Evolutionary conservation across 2,888 invertebrate species (phyloP), one percentile per base, ranked within the genome.

Genomic region (Chrysolina oricalcia): DNA sequence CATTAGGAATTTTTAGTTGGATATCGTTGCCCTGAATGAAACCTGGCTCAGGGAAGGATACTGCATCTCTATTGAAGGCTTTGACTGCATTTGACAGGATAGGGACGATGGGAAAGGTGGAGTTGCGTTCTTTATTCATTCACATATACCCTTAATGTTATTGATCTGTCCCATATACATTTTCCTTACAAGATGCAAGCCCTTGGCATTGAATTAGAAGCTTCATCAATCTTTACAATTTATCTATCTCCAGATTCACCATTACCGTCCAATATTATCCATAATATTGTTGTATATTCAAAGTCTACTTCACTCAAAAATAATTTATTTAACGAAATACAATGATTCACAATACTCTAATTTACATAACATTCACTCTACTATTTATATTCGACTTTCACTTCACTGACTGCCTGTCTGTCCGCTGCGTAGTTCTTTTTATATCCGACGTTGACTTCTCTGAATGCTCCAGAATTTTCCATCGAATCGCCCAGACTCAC

Each of bases 81-180:
- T 23, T 11, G 53, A 53, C 53, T 53, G 53, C 15, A 3, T 53
- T 4, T 3, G 53, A 53, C 53, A 19, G 6, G 21, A 53, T 21
- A 53, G 21, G 53, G 53, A 53, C 19, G 53, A 53, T 53, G 53
- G 21, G 21, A 53, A 23, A 53, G 13, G 53, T 21, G 21, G 53
- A 9, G 53, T 53, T 10, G 53, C 53, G 2, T 21, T 53, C 21
- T 53, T 53, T 11, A 53, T 53, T 4, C 15, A 19, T 19, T 19
- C 21, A 53, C 53, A 21, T 17, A 19, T 53, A 13, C 53, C 53
- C 0, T 21, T 19, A 53, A 53, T 13, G 53, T 19, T 53, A 19
- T 53, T 8, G 53, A 53, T 53, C 3, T 53, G 53, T 21, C 53
- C 21, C 53, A 21, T 53, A 53, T 53, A 1, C 17, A n/a, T 19